phyloP scores from a whole-genome alignment of 1,140 invertebrate species.

The Danaus melanippus region DNA sequence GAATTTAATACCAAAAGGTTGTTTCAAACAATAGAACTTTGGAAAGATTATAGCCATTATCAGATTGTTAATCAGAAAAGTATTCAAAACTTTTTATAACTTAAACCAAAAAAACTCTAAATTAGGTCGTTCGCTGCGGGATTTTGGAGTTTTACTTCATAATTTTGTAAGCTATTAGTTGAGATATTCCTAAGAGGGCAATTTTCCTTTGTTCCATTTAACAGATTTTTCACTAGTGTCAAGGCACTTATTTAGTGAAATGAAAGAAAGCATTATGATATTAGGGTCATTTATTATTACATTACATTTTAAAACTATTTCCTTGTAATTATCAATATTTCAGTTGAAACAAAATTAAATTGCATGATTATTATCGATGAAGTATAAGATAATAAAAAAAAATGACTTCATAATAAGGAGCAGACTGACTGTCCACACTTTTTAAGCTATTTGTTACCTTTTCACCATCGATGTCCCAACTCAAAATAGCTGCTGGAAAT shows the following conservation, averaged over 20 bases:
- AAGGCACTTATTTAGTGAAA: too few species aligned
- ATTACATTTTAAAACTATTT: too few species aligned
- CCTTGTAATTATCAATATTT: too few species aligned
- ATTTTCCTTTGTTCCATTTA: too few species aligned
- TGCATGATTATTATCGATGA: too few species aligned
- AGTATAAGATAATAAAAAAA: too few species aligned
- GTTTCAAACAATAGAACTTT: conserved; percentile 20
- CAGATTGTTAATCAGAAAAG: conserved; percentile 24
- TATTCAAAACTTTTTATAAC: conserved; percentile 21
- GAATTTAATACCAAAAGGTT: conserved; percentile 16
- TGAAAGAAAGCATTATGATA: too few species aligned
- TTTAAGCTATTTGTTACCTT: conserved; percentile 71
- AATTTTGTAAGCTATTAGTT: conserved; percentile 15
- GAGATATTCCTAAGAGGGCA: not conserved
- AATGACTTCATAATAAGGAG: too few species aligned
- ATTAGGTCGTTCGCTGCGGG: conserved; percentile 10
- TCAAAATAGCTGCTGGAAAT: conserved; percentile 81
- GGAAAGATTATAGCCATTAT: conserved; percentile 22
- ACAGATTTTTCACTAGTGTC: too few species aligned
- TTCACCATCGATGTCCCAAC: conserved; percentile 87
- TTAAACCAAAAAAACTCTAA: conserved; percentile 17
- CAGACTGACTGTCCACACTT: too few species aligned
- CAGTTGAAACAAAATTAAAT: too few species aligned
- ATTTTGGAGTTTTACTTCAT: conserved; percentile 14
- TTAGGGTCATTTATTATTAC: too few species aligned